Evolutionary conservation across 2,113 vertebrate species (phyloP), one percentile per base, ranked within the genome.

Genomic region (Alexandromys fortis): DNA sequence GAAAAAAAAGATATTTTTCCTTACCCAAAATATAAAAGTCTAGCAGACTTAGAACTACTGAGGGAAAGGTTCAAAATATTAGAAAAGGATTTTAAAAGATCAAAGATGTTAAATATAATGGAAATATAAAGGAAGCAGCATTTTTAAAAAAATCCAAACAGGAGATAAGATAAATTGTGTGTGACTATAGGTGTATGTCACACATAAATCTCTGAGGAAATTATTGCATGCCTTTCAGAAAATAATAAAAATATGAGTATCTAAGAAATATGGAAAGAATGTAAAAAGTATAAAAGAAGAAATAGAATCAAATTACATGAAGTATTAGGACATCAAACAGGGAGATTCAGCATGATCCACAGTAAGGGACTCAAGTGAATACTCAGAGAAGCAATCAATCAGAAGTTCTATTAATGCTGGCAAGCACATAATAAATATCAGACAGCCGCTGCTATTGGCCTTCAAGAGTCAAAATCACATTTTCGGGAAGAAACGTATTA

Each of bases 131-230:
- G 81, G 81, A 12, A 79, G 49, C 7, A n/a, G 28, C 5, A 61
- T 78, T 91, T 91, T 90, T 28, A 22, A 86, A 87, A 91, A 75
- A 68, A 93, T 28, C 16, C 88, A 93, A 94, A 11, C n/a, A 12
- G 67, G 13, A 72, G n/a, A 35, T 49, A 72, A 92, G 33, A 49
- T 21, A 35, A 86, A 52, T 6, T 22, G 13, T 22, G 33, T 22
- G 17, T 1, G 28, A 21, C 9, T 68, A 30, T 1, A 13, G 35
- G 12, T 58, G 3, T 61, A 35, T 26, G 7, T 38, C 38, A 45
- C 12, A 90, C 3, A 70, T 7, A 4, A 76, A 86, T 83, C 10
- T 77, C 19, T 83, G 70, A 61, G 75, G 35, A 90, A 75, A 89
- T 58, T n/a, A 67, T 52, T 42, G 0, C 8, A 42, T 88, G 47